Percentiles rank a stretch among this genome's conserved stretches.
Evolutionary conservation across 2,113 vertebrate species (phyloP).

Genomic region (Lophius piscatorius): DNA sequence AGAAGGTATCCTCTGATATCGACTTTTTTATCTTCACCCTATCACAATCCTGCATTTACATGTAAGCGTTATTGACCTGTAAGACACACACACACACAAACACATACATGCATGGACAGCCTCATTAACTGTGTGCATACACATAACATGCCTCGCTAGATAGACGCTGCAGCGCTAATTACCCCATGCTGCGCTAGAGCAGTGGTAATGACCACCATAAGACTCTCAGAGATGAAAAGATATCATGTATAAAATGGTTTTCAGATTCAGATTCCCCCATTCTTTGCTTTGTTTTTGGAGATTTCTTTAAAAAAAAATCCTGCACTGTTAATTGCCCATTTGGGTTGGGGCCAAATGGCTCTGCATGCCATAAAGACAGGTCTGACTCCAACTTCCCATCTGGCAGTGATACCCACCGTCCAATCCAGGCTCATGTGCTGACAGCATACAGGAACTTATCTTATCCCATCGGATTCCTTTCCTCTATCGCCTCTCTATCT

Average conservation of each 20-base stretch:
- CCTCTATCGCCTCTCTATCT: slow-evolving; percentile 13
- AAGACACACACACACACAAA: background rate
- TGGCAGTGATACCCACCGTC: slow-evolving; percentile 38
- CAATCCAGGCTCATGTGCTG: slow-evolving; percentile 18
- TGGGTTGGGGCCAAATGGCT: slow-evolving; percentile 64
- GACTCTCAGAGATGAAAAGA: slow-evolving; percentile 30
- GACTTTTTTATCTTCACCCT: slow-evolving; percentile 30
- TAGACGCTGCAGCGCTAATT: slow-evolving; percentile 56
- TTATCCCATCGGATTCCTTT: background rate
- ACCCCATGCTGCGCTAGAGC: slow-evolving; percentile 37
- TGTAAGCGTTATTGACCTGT: slow-evolving; percentile 3
- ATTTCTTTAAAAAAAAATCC: background rate
- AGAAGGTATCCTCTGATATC: slow-evolving; percentile 38
- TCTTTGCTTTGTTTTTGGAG: slow-evolving; percentile 34
- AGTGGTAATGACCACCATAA: slow-evolving; percentile 31
- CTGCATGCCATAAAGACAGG: slow-evolving; percentile 49
- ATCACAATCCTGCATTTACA: slow-evolving; percentile 18
- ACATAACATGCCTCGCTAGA: slow-evolving; percentile 7
- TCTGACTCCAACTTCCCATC: slow-evolving; percentile 60
- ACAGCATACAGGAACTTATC: slow-evolving; percentile 29
- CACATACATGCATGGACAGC: slow-evolving; percentile 7
- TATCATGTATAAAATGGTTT: slow-evolving; percentile 36
- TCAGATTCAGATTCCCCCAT: slow-evolving; percentile 8
- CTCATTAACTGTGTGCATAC: slow-evolving; percentile 3
- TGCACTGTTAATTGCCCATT: slow-evolving; percentile 53